Evolutionary conservation across 2,888 invertebrate species (phyloP), one percentile per base, ranked within the genome.

Genomic region (Adela reaumurella): DNA sequence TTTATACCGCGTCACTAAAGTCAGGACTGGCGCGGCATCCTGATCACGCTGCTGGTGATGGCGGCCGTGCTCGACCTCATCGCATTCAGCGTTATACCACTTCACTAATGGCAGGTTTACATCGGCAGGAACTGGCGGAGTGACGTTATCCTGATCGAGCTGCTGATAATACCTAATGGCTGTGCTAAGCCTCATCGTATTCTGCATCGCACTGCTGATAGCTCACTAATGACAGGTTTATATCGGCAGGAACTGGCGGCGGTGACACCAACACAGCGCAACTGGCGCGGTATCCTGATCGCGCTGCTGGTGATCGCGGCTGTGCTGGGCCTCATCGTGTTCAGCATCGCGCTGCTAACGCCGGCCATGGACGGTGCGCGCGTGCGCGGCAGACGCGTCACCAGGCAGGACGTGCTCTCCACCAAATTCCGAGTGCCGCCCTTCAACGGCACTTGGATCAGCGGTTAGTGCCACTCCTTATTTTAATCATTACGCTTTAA

Each of bases 221-320:
- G 14, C 19, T 24, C 10, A 24, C 24, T 10, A 24, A 10, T 24
- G 6, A 24, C 24, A 24, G 24, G 10, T 3, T 49, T 54, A 46
- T 57, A 49, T 53, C 81, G 76, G 3, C 83, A 96, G 95, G 95
- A 96, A 70, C 70, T 96, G 68, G 94, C 93, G 58, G 91, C 91
- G 42, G 85, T 89, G 47, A 89, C 92, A 14, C 92, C 93, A 3
- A 90, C 87, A 54, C 88, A 94, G 67, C 83, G 94, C 54, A 96
- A 97, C 81, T 97, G 96, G 95, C 86, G 92, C 44, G 96, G 96
- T 17, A 95, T 97, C 61, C 88, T 91, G 58, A 96, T 95, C 57
- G 94, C 95, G 0, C 79, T 95, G 53, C 82, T 95, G 61, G 96
- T 97, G 57, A 95, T 95, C 58, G 87, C 91, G 18, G 88, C 90